Base-by-base conservation (phyloP, 2,888 invertebrate genomes). In the Troilus luridus region DNA sequence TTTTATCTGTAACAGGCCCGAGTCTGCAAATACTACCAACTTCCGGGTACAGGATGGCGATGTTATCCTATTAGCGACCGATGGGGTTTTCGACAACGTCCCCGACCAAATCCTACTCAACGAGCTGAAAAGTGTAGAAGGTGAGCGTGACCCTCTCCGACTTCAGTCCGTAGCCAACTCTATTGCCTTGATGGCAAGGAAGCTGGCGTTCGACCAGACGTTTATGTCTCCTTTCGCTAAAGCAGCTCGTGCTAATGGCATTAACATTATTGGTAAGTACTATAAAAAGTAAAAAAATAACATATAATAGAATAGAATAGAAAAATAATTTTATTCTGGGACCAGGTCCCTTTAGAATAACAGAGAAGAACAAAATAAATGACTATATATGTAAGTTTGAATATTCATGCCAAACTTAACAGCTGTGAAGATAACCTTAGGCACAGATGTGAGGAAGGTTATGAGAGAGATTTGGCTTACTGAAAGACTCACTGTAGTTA, bases 1-100 rank as follows among this genome's bases (percentile, higher is more conserved):
- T 17, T 41, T 58, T 92, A 19, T 41, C 72, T 92, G 92, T 93
- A 94, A 8, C 94, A 97, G 98, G 94, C 98, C 98, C 12, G 98
- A 98, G 93, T 97, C 98, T 89, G 98, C 99, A 41, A 97, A 98
- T 92, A 97, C 97, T 77, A 96, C 97, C 54, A 97, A 97, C 94
- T 98, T 98, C 94, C 96, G 96, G 6, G 98, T 98, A 10, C 97
- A 98, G 94, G 97, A 98, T 94, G 98, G 99, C 90, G 99, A 99
- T 94, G 98, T 98, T 90, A 98, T 99, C 93, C 95, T 99, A 72
- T 96, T 99, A 91, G 99, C 99, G 56, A 99, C 99, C 0, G 99
- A 99, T 95, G 99, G 99, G 91, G 98, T 99, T 91, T 99, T 99
- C 95, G 99, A 99, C 95, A 99, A 99, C 95, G 97, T 99, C 93